Evolutionary conservation across 2,888 invertebrate species (phyloP), one percentile per base, ranked within the genome.

Genomic region (Cactoblastis cactorum): DNA sequence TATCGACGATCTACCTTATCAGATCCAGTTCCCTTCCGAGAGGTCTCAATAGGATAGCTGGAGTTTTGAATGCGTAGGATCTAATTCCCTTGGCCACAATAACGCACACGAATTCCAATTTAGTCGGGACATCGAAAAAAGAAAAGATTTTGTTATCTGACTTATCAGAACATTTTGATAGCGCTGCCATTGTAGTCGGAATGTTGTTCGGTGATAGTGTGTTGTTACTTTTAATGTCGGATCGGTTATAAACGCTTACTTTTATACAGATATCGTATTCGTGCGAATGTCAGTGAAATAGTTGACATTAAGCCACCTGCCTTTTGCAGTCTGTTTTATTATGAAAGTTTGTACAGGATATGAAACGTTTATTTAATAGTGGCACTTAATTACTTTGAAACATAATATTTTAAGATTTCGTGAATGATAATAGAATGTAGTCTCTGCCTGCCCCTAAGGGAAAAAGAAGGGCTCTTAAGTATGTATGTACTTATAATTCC

Each of bases 1-100:
- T 87, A 89, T 89, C 88, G 78, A 75, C 82, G 83, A 88, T 88
- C 86, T 80, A 60, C 83, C 85, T 89, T 89, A 88, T 89, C 88
- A 86, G 88, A 88, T 87, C 77, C 79, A 77, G 85, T 83, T 86
- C 86, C 88, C 87, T 86, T 87, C 84, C 84, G 82, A 83, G 75
- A 80, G 85, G 79, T 82, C 88, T 88, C 86, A 86, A 89, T 89
- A 86, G 83, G 79, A 84, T 78, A 81, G 83, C 69, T 74, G 77
- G 73, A 71, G 77, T 78, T 85, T 80, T 86, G 85, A 85, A 88
- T 85, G 83, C 80, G 69, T 69, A 71, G 80, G 84, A 83, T 89
- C 86, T 87, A 86, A 89, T 87, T 88, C 87, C 86, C 83, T 61
- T 61, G 71, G 69, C 77, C 77, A 77, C 80, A 86, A 87, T 87